Conservation (phyloP, 2,888 invertebrate species). For the Linyphia triangularis region DNA sequence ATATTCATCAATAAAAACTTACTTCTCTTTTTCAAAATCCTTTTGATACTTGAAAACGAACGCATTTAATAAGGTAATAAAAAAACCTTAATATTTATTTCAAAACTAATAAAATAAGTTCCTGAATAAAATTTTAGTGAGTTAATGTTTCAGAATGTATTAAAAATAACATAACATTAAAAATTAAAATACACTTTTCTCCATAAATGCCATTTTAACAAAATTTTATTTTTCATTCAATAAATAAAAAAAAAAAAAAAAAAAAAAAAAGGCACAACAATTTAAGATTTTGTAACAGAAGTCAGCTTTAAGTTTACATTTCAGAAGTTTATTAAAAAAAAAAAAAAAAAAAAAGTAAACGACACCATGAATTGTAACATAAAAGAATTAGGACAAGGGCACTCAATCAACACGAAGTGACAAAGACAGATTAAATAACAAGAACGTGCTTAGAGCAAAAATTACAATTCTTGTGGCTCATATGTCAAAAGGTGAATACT, state of each 20-base stretch:
- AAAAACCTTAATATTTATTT: constrained; percentile 66
- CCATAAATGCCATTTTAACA: too few relatives aligned
- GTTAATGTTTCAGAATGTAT: neutral
- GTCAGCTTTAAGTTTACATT: too few relatives aligned
- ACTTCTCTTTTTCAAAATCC: constrained; percentile 56
- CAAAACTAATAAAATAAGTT: constrained; percentile 12
- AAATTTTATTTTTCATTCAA: too few relatives aligned
- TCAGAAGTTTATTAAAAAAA: too few relatives aligned
- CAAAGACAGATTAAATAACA: neutral
- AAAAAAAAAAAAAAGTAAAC: too few relatives aligned
- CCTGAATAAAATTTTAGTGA: constrained; percentile 18
- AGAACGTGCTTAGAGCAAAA: constrained; percentile 27
- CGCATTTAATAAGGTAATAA: constrained; percentile 67
- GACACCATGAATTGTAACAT: too few relatives aligned
- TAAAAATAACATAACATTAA: neutral
- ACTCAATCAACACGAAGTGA: neutral
- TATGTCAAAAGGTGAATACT: constrained; percentile 69
- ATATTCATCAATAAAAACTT: constrained; percentile 32
- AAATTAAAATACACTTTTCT: neutral
- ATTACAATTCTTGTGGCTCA: constrained; percentile 44
- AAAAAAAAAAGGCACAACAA: too few relatives aligned
- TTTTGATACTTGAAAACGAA: constrained; percentile 46
- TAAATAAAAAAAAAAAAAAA: too few relatives aligned
- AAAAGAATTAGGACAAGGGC: too few relatives aligned
- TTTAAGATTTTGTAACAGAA: too few relatives aligned